These are phyloP conservation scores for Cyanocitta stelleri DNA, from an alignment of 2,113 vertebrate genomes.

Conservation along the genomic window DNA sequence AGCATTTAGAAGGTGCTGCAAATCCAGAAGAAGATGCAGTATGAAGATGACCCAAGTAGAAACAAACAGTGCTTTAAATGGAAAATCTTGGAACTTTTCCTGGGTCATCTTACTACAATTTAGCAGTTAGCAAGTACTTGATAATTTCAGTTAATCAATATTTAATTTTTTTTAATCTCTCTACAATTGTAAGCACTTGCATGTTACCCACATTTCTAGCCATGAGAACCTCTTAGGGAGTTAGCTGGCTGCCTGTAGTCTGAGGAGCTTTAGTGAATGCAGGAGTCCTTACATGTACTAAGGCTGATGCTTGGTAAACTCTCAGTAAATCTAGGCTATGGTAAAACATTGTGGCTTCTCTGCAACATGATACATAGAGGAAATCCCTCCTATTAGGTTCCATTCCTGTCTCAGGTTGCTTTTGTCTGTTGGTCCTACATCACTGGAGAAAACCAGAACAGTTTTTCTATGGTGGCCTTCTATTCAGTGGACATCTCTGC, in stretches of 20 bases:
- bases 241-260: background rate
- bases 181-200: background rate
- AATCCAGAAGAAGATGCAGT: background rate
- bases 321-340: background rate
- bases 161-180: background rate
- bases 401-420: background rate
- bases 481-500: background rate
- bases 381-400: background rate
- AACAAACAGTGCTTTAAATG: background rate
- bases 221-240: background rate
- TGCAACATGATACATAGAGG: background rate
- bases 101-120: background rate
- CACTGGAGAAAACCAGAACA: background rate
- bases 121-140: background rate
- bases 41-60: background rate
- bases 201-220: background rate
- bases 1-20: background rate
- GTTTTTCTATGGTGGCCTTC: background rate
- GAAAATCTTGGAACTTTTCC: background rate
- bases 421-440: background rate
- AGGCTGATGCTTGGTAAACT: background rate
- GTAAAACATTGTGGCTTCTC: background rate
- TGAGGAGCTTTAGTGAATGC: background rate
- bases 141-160: background rate
- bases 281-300: background rate